phyloP scores from a whole-genome alignment of 2,797 vertebrate species.

The Pangasius djambal region DNA sequence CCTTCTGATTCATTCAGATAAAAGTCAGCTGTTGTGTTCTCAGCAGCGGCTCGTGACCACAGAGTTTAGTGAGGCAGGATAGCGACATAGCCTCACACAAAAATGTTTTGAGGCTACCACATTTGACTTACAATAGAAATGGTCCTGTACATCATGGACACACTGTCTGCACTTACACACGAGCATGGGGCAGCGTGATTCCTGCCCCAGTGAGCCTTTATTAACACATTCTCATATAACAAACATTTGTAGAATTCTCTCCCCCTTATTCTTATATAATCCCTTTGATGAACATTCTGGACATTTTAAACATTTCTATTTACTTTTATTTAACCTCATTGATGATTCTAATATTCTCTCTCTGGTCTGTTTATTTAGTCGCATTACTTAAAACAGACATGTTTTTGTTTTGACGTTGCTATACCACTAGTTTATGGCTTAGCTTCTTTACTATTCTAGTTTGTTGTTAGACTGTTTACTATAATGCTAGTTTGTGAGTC shows the following conservation, averaged over 20 bases:
- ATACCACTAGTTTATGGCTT: not conserved
- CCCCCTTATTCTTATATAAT: not conserved
- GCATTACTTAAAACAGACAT: no score
- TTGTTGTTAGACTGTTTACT: not conserved
- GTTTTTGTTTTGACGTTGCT: not conserved
- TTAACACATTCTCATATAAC: not conserved
- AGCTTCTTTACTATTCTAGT: not conserved
- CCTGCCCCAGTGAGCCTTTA: not conserved
- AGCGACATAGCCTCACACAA: not conserved
- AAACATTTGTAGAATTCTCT: not conserved
- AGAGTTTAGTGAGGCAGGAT: not conserved
- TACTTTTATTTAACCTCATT: not conserved
- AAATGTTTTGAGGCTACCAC: no score
- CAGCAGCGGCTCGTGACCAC: not conserved
- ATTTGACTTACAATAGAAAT: not conserved
- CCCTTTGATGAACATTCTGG: not conserved
- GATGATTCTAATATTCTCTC: not conserved
- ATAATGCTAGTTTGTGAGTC: not conserved
- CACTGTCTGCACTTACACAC: not conserved
- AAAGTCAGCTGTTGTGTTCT: conserved; percentile 14
- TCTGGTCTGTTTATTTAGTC: not conserved
- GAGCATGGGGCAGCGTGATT: no score
- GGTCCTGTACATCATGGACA: not conserved
- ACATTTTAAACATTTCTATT: not conserved
- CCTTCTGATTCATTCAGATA: not conserved